Conservation (phyloP, 2,797 vertebrate genomes). For the Chanos chanos region DNA sequence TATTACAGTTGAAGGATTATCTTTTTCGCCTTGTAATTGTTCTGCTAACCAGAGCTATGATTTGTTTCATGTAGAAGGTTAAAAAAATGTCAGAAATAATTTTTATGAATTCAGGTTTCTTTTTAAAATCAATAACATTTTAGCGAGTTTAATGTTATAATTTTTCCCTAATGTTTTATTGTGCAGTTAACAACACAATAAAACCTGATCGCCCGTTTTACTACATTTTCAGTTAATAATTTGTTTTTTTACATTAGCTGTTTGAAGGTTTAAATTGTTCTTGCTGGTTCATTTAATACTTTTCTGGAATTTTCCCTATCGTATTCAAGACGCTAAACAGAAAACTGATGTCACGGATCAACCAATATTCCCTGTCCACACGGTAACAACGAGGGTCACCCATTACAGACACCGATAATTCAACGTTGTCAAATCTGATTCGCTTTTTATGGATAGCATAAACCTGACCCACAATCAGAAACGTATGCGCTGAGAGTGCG, state of each 20-base stretch:
- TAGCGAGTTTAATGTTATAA: not conserved
- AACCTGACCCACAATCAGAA: not conserved
- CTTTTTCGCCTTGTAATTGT: too few species aligned
- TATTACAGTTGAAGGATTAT: too few species aligned
- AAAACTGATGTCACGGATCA: slow-evolving; percentile 8
- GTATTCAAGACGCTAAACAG: not conserved
- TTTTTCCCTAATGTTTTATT: not conserved
- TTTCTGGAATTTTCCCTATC: not conserved
- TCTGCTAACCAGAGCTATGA: too few species aligned
- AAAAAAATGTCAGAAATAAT: not conserved
- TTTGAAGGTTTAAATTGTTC: too few species aligned
- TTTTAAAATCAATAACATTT: not conserved
- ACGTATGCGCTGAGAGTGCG: not conserved
- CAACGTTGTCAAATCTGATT: not conserved
- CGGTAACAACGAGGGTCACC: slow-evolving; percentile 20
- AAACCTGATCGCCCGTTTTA: not conserved
- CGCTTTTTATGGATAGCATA: not conserved
- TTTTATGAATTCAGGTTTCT: not conserved
- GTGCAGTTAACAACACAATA: not conserved
- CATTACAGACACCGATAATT: not conserved
- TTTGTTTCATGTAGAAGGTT: too few species aligned
- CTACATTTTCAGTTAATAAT: too few species aligned
- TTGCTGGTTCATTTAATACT: not conserved
- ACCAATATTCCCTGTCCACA: slow-evolving; percentile 29
- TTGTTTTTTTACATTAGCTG: too few species aligned